Evolutionary conservation across 2,888 invertebrate species (phyloP).

Genomic region (Ferrisia virgata): DNA sequence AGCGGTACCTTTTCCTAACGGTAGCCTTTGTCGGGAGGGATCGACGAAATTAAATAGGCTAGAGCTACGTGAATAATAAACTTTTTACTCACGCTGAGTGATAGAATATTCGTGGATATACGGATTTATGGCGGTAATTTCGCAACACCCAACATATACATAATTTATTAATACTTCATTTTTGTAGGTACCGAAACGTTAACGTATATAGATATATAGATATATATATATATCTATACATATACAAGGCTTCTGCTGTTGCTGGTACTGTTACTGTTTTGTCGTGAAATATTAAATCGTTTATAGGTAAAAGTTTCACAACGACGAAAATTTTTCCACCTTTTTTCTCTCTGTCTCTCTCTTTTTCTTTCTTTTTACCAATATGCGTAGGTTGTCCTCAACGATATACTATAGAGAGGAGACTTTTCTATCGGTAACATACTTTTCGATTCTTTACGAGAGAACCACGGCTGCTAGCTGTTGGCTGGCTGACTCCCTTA

Average conservation of each 20-base stretch:
- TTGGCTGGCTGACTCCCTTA: too few species aligned
- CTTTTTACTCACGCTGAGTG: background rate
- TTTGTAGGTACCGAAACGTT: background rate
- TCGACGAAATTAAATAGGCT: background rate
- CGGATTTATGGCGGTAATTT: background rate
- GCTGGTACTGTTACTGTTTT: background rate
- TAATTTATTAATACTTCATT: slow-evolving; percentile 5
- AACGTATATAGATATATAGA: too few species aligned
- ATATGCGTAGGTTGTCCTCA: background rate
- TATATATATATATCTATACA: too few species aligned
- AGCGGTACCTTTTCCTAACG: too few species aligned
- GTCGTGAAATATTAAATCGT: background rate
- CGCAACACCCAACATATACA: background rate
- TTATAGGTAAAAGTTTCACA: background rate
- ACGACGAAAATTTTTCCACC: background rate
- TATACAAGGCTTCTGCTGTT: background rate
- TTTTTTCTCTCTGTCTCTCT: too few species aligned
- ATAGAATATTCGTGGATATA: background rate
- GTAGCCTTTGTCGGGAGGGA: background rate
- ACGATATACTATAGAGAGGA: background rate
- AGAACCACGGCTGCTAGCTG: too few species aligned
- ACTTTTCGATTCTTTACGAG: background rate
- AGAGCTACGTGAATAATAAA: background rate
- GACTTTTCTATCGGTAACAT: background rate
- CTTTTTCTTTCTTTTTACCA: background rate